Base-by-base conservation (phyloP, 2,113 vertebrate genomes). In the Peromyscus maniculatus region DNA sequence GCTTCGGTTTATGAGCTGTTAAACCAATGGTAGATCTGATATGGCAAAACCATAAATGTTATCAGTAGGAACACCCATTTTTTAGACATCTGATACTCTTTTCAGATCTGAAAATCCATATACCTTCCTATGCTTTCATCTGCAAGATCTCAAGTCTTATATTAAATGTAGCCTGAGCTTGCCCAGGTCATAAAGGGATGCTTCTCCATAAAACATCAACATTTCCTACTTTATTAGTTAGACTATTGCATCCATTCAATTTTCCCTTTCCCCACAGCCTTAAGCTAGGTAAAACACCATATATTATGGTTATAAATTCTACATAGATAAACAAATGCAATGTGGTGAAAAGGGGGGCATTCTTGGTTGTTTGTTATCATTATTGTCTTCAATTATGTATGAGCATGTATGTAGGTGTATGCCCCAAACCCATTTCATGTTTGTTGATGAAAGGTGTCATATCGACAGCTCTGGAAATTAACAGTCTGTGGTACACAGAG, bases 1-100 rank as follows among this genome's bases (percentile, higher is more conserved):
- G 91, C 95, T 98, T 98, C 96, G 72, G 96, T 98, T 98, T 98
- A 98, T 98, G 98, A 98, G 22, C 97, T 98, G 98, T 98, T 98
- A 98, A 98, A 97, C 77, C 62, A 95, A 74, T 66, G 36, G 94
- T 95, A 97, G 94, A 94, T 97, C 96, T 49, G 89, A 87, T 93
- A 96, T 0, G 0, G 96, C 78, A 98, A 97, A 97, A 97, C 74
- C 90, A 96, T 96, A 59, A 43, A 94, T 97, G 82, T 96, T 97
- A 93, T 91, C 95, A 90, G 83, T 59, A 88, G 67, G 93, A 96
- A 97, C 96, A 98, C 98, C 31, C 0, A 89, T 98, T 97, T 49
- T 49, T 3, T 52, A 62, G 93, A 84, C 95, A 91, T 96, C 97
- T 97, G 7, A 74, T 84, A 57, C 31, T 74, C 0, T 31, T 94